Percentiles rank a stretch among this genome's conserved stretches.
These are phyloP conservation scores for Enteromius mattozi DNA, from an alignment of 2,797 vertebrate species.

Conservation along the genomic window DNA sequence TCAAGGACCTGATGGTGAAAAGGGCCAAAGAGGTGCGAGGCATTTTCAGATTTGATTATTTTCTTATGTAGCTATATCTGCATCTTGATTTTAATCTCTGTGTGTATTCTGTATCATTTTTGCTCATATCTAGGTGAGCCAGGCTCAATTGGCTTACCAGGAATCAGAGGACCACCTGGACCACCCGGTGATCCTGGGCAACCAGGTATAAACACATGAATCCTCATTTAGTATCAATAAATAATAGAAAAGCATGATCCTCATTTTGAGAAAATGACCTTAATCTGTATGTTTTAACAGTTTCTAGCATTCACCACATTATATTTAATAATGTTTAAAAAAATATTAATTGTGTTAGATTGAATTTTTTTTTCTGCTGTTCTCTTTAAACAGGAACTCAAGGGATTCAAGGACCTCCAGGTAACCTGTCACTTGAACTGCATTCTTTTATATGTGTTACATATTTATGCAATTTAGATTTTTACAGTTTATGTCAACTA, in stretches of 20 bases:
- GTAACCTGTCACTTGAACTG: conserved; percentile 70
- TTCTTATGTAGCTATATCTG: not conserved
- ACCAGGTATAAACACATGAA: conserved; percentile 79
- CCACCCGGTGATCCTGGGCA: conserved; percentile 85
- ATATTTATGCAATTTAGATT: not conserved
- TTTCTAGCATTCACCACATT: not conserved
- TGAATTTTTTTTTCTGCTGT: not conserved
- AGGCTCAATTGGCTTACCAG: conserved; percentile 85
- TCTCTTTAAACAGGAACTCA: conserved; percentile 78
- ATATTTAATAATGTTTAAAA: not conserved
- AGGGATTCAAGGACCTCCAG: conserved; percentile 92
- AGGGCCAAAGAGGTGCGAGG: conserved; percentile 86
- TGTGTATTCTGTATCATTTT: not conserved
- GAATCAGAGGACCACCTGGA: conserved; percentile 86
- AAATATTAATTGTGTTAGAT: not conserved
- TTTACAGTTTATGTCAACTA: not conserved
- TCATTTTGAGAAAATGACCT: not conserved
- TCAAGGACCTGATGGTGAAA: conserved; percentile 85
- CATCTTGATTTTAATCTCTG: conserved; percentile 3
- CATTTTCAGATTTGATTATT: not conserved
- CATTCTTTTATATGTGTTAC: not conserved
- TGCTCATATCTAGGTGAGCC: conserved; percentile 82
- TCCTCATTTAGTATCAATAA: no score
- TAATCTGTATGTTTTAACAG: not conserved
- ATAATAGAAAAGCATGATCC: not conserved